These are phyloP conservation scores for Xylocampa areola DNA, from an alignment of 2,888 invertebrate species.

Conservation along the genomic window DNA sequence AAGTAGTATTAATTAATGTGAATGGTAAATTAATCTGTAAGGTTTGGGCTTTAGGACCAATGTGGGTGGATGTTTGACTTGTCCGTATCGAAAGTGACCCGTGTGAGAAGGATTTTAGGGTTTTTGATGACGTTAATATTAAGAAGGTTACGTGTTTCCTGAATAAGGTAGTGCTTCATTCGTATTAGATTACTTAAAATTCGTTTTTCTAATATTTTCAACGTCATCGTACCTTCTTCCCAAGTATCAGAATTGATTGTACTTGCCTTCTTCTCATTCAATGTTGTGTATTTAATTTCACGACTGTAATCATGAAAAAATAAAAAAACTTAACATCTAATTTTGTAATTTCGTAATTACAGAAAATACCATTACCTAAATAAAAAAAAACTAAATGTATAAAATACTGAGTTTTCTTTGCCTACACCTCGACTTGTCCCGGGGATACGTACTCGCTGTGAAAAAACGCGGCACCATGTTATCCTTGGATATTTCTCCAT, in stretches of 20 bases:
- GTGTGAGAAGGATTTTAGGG: conserved; percentile 20
- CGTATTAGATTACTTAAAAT: neutral
- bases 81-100: conserved; percentile 50
- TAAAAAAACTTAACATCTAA: no score
- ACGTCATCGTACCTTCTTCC: neutral
- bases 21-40: conserved; percentile 75
- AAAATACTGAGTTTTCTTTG: conserved; percentile 37
- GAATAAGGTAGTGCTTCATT: neutral
- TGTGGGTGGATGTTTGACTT: conserved; percentile 52
- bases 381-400: conserved; percentile 27
- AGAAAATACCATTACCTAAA: conserved; percentile 1
- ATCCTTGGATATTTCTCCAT: conserved; percentile 65
- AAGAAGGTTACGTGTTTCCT: conserved; percentile 11
- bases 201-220: neutral
- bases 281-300: no score
- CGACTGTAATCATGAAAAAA: no score
- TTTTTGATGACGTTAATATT: conserved; percentile 18
- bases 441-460: conserved; percentile 39
- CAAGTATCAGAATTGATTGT: no score
- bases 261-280: no score
- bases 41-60: conserved; percentile 62
- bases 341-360: conserved; percentile 35
- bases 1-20: conserved; percentile 80
- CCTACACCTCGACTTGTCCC: conserved; percentile 39
- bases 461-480: conserved; percentile 54